Evolutionary conservation across 1,140 invertebrate genomes (phyloP), one percentile per base, ranked within the genome.

Genomic region (Drosophila bocqueti): DNA sequence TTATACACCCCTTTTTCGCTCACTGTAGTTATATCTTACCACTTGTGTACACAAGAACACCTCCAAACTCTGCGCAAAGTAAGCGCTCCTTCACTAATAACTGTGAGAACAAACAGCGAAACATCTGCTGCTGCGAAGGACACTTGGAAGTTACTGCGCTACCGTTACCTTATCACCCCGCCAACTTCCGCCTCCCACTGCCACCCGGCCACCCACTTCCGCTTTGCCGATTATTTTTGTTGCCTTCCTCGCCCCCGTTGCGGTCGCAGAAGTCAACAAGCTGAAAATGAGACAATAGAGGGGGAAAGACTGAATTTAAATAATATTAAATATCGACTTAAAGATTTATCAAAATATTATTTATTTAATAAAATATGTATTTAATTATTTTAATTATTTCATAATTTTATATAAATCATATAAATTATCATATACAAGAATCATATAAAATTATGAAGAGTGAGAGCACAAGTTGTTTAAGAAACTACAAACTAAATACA

Each of bases 221-320:
- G 47, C 24, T 55, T 55, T 55, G 21, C 15, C 64, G 67, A 71
- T 46, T 71, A 71, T 71, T 57, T 67, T 68, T 67, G 34, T 43
- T 67, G 38, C 49, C 64, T 54, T 24, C 50, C 46, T 24, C 47
- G 47, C 21, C 31, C 16, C 47, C 47, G 31, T 38, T 69, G 67
- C 67, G 67, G 67, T 69, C 67, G 67, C 63, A 45, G 10, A 13
- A 71, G 67, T 71, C 67, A 68, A 68, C 67, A 71, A 71, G 67
- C 67, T 69, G 46, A 45, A 65, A 34, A 47, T 38, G 38, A 47
- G 15, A 10, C 9, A 7, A 34, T 38, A 24, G 21, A n/a, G 34
- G 54, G 18, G 16, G 0, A 16, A 1, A 38, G 2, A 16, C 0
- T 24, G 34, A 21, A 16, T 16, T 38, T 0, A 34, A 34, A 34